A percentile compares a stretch with the other conserved stretches of the same genome.
phyloP scores from a whole-genome alignment of 2,113 vertebrate species.

The Brienomyrus brachyistius region DNA sequence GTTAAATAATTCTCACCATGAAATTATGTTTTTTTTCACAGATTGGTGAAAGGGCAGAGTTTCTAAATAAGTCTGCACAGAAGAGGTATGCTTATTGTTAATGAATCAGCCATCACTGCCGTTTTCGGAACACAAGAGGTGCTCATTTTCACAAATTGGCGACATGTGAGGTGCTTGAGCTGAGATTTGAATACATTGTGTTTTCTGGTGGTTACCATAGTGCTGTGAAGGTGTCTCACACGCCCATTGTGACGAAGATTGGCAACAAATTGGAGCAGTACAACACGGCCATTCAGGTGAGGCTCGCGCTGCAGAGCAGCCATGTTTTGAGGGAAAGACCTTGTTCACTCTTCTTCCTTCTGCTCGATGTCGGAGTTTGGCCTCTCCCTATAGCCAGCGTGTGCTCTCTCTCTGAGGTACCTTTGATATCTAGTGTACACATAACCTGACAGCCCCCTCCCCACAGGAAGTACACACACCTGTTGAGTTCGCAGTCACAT shows the following conservation, averaged over 20 bases:
- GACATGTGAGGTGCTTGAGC: not conserved
- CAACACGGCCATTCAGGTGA: constrained; percentile 84
- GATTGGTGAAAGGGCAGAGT: constrained; percentile 91
- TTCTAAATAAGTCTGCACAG: constrained; percentile 84
- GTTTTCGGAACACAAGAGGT: not conserved
- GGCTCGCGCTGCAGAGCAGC: constrained; percentile 8
- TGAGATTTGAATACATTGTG: not conserved
- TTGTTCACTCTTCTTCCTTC: not conserved
- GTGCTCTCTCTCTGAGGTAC: not conserved
- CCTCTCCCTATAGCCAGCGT: not conserved
- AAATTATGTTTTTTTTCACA: constrained; percentile 40
- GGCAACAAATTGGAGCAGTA: constrained; percentile 88
- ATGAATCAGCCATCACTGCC: not conserved
- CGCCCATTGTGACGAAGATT: constrained; percentile 81
- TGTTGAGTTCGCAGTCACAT: not conserved
- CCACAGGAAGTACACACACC: not conserved
- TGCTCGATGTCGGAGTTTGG: not conserved
- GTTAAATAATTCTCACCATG: not conserved
- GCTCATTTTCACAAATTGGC: not conserved
- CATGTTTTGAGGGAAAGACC: not conserved
- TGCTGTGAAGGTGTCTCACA: constrained; percentile 68
- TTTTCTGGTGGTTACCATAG: constrained; percentile 41
- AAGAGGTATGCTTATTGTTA: constrained; percentile 72
- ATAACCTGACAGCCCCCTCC: not conserved
- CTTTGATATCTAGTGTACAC: not conserved